phyloP scores from a whole-genome alignment of 1,140 invertebrate species.

The Lepidotrigona ventralis region DNA sequence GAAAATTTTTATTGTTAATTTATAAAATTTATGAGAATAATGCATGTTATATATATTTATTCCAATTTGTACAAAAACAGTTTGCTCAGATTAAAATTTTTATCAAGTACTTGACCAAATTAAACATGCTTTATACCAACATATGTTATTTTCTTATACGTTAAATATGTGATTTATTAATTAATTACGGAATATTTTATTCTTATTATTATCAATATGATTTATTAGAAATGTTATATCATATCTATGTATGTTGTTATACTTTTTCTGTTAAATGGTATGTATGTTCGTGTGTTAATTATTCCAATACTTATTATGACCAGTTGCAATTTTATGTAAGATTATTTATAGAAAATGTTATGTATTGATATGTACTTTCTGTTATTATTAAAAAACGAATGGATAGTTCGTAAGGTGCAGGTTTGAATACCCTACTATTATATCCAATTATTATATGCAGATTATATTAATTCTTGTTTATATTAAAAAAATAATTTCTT shows the following conservation, averaged over 20 bases:
- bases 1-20: conserved; percentile 4
- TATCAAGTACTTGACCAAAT: conserved; percentile 3
- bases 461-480: conserved; percentile 44
- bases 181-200: neutral
- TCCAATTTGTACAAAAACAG: conserved; percentile 16
- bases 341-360: conserved; percentile 16
- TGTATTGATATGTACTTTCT: conserved; percentile 22
- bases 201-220: neutral
- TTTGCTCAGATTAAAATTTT: conserved; percentile 16
- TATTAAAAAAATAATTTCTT: conserved; percentile 37
- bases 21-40: conserved; percentile 4
- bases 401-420: conserved; percentile 34
- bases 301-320: neutral
- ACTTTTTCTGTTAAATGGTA: conserved; percentile 6
- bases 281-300: conserved; percentile 9
- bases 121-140: neutral
- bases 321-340: conserved; percentile 6
- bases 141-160: neutral
- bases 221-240: conserved; percentile 5
- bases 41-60: conserved; percentile 25
- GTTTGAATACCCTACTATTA: conserved; percentile 34
- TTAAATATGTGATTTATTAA: conserved; percentile 2
- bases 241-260: conserved; percentile 4
- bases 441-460: conserved; percentile 1
- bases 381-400: conserved; percentile 25